A percentile compares a stretch with the other conserved stretches of the same genome.
Conservation (phyloP, 2,888 invertebrate species). For the Dorcus parallelipipedus region DNA sequence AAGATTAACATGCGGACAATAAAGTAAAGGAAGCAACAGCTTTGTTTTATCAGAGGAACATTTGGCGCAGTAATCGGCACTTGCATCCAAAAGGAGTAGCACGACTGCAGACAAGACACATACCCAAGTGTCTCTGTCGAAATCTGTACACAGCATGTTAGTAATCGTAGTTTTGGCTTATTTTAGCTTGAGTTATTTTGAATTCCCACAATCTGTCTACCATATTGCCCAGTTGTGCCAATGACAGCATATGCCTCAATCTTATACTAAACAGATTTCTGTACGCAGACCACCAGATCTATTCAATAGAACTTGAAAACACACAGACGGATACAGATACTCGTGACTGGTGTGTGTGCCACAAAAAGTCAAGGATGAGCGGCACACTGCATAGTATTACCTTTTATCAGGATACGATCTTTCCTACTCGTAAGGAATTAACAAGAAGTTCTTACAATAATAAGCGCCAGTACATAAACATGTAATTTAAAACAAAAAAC, state of each 20-base stretch:
- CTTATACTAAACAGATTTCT: constrained; percentile 35
- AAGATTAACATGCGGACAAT: neutral
- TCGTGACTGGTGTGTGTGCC: too few relatives aligned
- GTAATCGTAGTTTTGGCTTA: constrained; percentile 44
- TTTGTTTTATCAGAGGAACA: neutral
- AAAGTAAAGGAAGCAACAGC: neutral
- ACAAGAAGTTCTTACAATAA: too few relatives aligned
- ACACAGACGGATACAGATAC: too few relatives aligned
- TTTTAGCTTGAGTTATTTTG: constrained; percentile 47
- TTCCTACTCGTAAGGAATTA: too few relatives aligned
- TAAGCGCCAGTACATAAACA: too few relatives aligned
- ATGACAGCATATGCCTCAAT: constrained; percentile 41
- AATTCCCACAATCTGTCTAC: constrained; percentile 48
- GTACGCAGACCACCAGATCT: constrained; percentile 3
- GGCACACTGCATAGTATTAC: too few relatives aligned
- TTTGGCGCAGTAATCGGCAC: neutral
- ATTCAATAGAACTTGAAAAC: neutral
- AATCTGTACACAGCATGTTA: constrained; percentile 47
- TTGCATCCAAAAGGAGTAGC: neutral
- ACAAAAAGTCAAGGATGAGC: too few relatives aligned
- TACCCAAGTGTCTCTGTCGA: constrained; percentile 28
- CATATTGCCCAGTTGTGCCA: constrained; percentile 46
- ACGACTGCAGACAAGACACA: constrained; percentile 6
- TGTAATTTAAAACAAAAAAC: too few relatives aligned
- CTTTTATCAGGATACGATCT: too few relatives aligned